These are phyloP conservation scores for Caerostris extrusa DNA, from an alignment of 1,140 invertebrate genomes.

Conservation along the genomic window DNA sequence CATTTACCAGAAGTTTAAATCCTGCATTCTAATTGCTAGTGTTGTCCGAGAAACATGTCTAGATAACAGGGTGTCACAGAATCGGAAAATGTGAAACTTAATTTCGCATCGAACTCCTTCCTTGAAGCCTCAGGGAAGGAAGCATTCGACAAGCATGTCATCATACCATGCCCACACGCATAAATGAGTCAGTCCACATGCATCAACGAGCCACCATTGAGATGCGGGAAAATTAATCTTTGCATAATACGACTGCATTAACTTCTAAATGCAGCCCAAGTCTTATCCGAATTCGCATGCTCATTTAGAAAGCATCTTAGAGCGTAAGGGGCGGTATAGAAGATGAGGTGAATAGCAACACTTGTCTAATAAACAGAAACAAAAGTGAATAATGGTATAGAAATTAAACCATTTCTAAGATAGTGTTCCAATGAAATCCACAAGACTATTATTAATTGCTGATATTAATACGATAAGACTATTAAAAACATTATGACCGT, in stretches of 20 bases:
- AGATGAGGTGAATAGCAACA: not conserved
- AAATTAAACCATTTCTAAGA: too few species aligned
- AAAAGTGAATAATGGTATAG: too few species aligned
- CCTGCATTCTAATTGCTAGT: not conserved
- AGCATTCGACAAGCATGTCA: not conserved
- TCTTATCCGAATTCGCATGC: not conserved
- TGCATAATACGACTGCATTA: conserved; percentile 31
- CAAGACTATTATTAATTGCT: too few species aligned
- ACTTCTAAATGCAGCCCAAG: not conserved
- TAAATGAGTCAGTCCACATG: conserved; percentile 24
- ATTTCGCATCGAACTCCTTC: conserved; percentile 1
- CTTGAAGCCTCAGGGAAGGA: not conserved
- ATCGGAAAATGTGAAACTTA: conserved; percentile 30
- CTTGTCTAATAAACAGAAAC: not conserved
- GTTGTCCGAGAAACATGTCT: not conserved
- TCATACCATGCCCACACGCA: not conserved
- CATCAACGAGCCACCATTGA: not conserved
- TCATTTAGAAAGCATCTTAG: not conserved
- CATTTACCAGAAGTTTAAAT: not conserved
- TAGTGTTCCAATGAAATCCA: too few species aligned
- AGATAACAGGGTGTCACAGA: not conserved
- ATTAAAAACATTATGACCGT: too few species aligned
- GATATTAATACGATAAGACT: too few species aligned
- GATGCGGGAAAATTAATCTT: conserved; percentile 36
- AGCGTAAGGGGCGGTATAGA: not conserved